phyloP scores from a whole-genome alignment of 2,113 vertebrate genomes.

The Rhynchomys soricoides region DNA sequence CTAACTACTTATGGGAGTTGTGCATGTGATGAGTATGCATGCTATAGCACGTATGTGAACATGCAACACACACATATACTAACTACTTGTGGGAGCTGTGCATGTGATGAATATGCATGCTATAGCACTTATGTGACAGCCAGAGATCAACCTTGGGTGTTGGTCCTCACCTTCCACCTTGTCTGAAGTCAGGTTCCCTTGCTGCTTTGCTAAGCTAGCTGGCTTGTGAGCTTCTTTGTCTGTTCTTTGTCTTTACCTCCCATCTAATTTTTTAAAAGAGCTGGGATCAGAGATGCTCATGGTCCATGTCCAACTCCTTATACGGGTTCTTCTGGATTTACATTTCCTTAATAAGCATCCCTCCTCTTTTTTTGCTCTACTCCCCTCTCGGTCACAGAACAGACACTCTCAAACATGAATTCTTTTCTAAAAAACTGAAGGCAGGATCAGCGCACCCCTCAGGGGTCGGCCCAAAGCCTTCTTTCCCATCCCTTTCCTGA shows the following conservation, averaged over 20 bases:
- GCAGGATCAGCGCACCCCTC: no score
- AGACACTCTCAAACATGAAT: neutral
- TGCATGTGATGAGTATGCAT: neutral
- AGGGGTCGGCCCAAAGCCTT: neutral
- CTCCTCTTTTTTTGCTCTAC: neutral
- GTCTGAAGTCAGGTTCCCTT: neutral
- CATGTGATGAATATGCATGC: neutral
- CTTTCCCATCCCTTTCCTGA: neutral
- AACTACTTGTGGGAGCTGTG: neutral
- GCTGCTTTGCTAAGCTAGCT: neutral
- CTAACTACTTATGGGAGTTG: neutral
- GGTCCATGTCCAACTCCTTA: neutral
- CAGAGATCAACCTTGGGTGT: neutral
- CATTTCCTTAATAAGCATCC: neutral
- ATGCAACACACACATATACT: no score
- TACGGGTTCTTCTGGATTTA: neutral
- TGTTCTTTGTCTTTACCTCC: neutral
- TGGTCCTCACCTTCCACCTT: neutral
- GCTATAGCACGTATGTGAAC: neutral
- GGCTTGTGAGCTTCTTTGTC: neutral
- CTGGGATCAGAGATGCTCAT: neutral
- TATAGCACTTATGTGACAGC: neutral
- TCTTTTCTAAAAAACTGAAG: neutral
- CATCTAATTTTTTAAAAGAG: no score
- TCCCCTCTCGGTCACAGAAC: neutral